Conservation (phyloP, 2,888 invertebrate species). For the Dichetophora obliterata region DNA sequence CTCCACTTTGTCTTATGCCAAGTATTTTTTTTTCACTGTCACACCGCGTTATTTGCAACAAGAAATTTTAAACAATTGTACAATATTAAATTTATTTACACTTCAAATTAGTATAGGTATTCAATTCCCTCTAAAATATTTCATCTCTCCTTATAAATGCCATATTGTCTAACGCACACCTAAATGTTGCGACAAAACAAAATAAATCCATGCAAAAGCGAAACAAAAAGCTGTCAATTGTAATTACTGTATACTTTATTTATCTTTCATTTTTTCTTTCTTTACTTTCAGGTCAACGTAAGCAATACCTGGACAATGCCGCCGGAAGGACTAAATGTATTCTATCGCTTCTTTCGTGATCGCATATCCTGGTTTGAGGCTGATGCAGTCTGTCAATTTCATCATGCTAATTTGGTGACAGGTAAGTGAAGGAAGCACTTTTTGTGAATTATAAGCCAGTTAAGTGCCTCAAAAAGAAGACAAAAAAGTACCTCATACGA, state of each 20-base stretch:
- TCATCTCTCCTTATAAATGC: too few relatives aligned
- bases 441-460: not conserved
- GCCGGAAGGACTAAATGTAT: conserved; percentile 84
- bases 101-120: too few relatives aligned
- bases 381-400: conserved; percentile 86
- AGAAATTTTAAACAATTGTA: too few relatives aligned
- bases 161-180: too few relatives aligned
- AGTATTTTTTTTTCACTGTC: too few relatives aligned
- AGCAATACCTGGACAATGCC: conserved; percentile 87
- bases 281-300: conserved; percentile 78
- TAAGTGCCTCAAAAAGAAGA: not conserved
- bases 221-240: not conserved
- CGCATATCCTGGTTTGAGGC: conserved; percentile 88
- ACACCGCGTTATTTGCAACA: too few relatives aligned
- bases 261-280: not conserved
- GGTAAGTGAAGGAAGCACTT: conserved; percentile 71
- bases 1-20: too few relatives aligned
- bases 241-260: too few relatives aligned
- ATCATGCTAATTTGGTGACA: conserved; percentile 84
- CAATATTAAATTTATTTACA: too few relatives aligned
- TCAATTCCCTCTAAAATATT: too few relatives aligned
- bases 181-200: too few relatives aligned
- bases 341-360: conserved; percentile 87
- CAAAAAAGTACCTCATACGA: not conserved
- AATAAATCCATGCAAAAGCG: not conserved